Evolutionary conservation across 2,888 invertebrate genomes (phyloP).

Genomic region (Macaria notata): DNA sequence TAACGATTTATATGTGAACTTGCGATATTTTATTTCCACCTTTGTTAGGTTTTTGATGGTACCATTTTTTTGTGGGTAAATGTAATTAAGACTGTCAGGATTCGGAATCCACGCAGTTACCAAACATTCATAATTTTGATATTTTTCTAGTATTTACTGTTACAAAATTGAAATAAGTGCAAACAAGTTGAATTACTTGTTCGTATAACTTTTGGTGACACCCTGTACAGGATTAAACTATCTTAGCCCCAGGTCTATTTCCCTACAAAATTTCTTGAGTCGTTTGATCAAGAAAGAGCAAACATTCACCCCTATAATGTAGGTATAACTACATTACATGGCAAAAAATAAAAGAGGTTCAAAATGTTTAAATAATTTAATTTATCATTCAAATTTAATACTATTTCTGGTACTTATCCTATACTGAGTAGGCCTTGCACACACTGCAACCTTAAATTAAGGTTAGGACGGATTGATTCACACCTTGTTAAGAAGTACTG

Average conservation of each 20-base stretch:
- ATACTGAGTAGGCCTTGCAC: constrained; percentile 1
- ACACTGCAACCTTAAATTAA: constrained; percentile 5
- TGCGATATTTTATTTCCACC: constrained; percentile 5
- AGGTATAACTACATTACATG: not conserved
- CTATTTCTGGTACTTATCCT: constrained; percentile 2
- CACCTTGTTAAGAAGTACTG: constrained; percentile 7
- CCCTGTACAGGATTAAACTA: no score
- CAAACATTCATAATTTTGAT: no score
- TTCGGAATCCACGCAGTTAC: no score
- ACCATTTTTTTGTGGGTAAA: not conserved
- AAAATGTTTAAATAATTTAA: constrained; percentile 6
- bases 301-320: no score
- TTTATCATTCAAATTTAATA: constrained; percentile 5
- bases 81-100: no score
- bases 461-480: constrained; percentile 12
- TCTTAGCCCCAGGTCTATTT: no score
- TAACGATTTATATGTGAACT: constrained; percentile 22
- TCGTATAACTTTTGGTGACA: no score
- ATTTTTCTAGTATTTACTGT: no score
- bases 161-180: no score
- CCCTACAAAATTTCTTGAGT: no score
- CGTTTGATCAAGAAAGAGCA: no score
- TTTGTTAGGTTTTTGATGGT: not conserved
- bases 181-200: no score
- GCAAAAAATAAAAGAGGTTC: not conserved